Percentiles rank a stretch among this genome's conserved stretches.
These are phyloP conservation scores for Pteropus rufus DNA, from an alignment of 2,797 vertebrate species.

Conservation along the genomic window DNA sequence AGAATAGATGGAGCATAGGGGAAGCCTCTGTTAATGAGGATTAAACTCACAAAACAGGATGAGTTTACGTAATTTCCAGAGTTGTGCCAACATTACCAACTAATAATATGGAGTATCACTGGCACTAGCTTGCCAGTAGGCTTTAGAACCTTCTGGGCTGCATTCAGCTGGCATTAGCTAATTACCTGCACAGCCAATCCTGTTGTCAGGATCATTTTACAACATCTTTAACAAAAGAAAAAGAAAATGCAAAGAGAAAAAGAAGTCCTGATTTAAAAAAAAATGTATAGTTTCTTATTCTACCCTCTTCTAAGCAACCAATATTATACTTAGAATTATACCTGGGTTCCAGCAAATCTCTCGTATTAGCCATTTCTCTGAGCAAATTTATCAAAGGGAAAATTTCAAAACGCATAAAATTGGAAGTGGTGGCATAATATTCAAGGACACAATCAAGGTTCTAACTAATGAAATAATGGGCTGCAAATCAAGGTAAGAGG, in stretches of 20 bases:
- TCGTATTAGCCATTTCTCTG: slow-evolving; percentile 44
- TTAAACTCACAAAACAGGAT: slow-evolving; percentile 68
- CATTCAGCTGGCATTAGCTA: background rate
- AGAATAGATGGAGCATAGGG: slow-evolving; percentile 63
- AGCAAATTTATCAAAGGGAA: slow-evolving; percentile 26
- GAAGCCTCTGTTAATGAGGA: slow-evolving; percentile 72
- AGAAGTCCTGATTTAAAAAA: background rate
- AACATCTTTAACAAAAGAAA: slow-evolving; percentile 8
- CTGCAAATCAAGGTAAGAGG: background rate
- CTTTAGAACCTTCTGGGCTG: background rate
- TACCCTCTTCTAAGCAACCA: background rate
- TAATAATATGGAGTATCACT: slow-evolving; percentile 30
- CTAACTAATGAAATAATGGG: background rate
- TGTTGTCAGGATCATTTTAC: background rate
- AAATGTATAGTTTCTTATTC: background rate
- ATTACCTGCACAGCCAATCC: background rate
- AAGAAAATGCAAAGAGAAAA: background rate
- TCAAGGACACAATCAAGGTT: background rate
- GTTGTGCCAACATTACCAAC: slow-evolving; percentile 44
- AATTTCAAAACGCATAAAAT: slow-evolving; percentile 19
- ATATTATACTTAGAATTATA: slow-evolving; percentile 48
- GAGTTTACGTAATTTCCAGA: slow-evolving; percentile 60
- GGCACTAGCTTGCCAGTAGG: background rate
- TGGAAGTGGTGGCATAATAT: background rate
- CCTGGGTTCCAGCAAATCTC: background rate